A percentile compares a stretch with the other conserved stretches of the same genome.
These are phyloP conservation scores for Dipodomys ordii DNA, from an alignment of 2,113 vertebrate genomes.

Conservation along the genomic window DNA sequence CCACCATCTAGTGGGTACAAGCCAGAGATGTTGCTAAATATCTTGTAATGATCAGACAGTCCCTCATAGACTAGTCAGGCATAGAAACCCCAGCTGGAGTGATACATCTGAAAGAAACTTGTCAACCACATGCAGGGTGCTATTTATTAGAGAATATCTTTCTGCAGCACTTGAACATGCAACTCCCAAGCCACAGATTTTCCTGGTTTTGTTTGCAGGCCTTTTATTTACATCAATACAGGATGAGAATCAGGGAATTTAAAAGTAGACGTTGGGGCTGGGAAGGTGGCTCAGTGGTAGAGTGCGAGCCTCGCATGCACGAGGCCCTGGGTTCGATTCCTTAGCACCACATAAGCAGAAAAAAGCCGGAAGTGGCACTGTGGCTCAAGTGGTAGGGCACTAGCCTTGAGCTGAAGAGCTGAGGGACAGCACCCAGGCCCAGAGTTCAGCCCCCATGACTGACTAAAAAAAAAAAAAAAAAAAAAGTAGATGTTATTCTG, in stretches of 20 bases:
- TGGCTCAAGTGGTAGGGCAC: too few species aligned
- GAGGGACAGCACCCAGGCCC: too few species aligned
- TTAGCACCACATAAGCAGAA: too few species aligned
- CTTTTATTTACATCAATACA: background rate
- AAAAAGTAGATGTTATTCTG: background rate
- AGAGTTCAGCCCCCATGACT: too few species aligned
- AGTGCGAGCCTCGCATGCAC: too few species aligned
- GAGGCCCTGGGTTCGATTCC: too few species aligned
- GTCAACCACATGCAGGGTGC: accelerated
- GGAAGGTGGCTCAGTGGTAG: too few species aligned
- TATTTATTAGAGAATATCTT: background rate
- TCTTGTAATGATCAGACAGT: background rate
- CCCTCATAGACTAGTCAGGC: background rate
- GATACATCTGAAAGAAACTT: background rate
- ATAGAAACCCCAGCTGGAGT: background rate
- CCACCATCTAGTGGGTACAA: background rate
- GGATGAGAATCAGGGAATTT: background rate
- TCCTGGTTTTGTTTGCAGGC: background rate
- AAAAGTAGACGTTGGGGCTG: background rate
- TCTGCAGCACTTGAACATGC: background rate
- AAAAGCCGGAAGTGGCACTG: too few species aligned
- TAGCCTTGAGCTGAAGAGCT: too few species aligned
- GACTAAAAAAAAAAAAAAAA: too few species aligned
- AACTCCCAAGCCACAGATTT: background rate
- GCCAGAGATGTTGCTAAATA: background rate